Evolutionary conservation across 2,888 invertebrate species (phyloP), one percentile per base, ranked within the genome.

Genomic region (Coleophora flavipennella): DNA sequence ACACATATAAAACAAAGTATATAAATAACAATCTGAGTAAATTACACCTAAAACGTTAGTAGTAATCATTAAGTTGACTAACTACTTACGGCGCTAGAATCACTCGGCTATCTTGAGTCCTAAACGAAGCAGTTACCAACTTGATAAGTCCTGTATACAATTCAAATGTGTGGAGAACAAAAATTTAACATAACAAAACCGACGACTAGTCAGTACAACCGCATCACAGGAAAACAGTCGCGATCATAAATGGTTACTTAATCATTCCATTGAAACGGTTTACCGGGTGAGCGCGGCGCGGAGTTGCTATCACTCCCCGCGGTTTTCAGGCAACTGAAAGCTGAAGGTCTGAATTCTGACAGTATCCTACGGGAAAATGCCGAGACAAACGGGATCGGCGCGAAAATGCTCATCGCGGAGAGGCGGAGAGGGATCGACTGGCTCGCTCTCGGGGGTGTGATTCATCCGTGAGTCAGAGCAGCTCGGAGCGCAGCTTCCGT

Each of bases 331-430:
- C 61, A 59, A 83, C 79, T 80, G 73, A 73, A 62, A 62, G 62
- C 62, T 51, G n/a, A n/a, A n/a, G n/a, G n/a, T n/a, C n/a, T n/a
- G n/a, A n/a, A n/a, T n/a, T 67, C 20, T 20, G 20, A 20, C 3
- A 20, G 65, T 70, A 76, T 70, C 72, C 76, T 79, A 76, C 77
- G 67, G 77, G 78, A 81, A 78, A 80, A 77, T 69, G 65, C 70
- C 64, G 71, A 76, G 73, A 77, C 71, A 67, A 63, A 74, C 75
- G 75, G 79, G 81, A 75, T 66, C 64, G 62, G 49, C 65, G 61
- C 67, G 64, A 66, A 70, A 66, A 64, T 64, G 60, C 57, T 59
- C 57, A 51, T 39, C 37, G 35, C 44, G 40, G 44, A 42, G 53
- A 55, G 48, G 49, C 46, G 54, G 46, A 44, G 38, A 41, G 44